phyloP scores from a whole-genome alignment of 1,140 invertebrate genomes.

The Arion vulgaris region DNA sequence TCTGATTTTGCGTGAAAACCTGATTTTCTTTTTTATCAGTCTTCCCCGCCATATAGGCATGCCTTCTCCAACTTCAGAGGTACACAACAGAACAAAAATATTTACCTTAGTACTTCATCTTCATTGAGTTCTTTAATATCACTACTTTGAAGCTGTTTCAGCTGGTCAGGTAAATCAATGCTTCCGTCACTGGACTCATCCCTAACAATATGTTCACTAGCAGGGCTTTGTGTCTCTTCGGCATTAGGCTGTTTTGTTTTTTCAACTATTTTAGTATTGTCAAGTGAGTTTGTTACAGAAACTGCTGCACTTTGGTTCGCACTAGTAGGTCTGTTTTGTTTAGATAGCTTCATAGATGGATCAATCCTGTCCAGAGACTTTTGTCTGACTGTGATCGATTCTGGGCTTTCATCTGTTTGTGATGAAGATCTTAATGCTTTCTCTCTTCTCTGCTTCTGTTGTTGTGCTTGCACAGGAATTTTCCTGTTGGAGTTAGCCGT shows the following conservation, averaged over 20 bases:
- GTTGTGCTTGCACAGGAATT: not conserved
- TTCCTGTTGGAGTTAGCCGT: not conserved
- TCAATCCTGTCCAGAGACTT: not conserved
- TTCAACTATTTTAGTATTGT: constrained; percentile 8
- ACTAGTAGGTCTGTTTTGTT: not conserved
- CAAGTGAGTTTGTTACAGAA: not conserved
- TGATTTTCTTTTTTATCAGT: too few relatives aligned
- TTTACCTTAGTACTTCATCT: constrained; percentile 47
- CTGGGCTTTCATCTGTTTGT: not conserved
- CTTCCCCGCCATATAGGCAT: too few relatives aligned
- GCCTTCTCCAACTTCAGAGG: too few relatives aligned
- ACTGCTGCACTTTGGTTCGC: not conserved
- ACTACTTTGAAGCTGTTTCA: not conserved
- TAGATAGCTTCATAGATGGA: not conserved
- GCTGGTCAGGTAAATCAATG: not conserved
- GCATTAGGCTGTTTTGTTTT: not conserved
- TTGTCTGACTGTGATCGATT: not conserved
- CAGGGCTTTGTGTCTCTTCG: not conserved
- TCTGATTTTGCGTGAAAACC: too few relatives aligned
- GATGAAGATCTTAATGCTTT: not conserved
- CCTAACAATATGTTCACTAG: not conserved
- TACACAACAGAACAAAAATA: too few relatives aligned
- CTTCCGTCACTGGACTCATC: not conserved
- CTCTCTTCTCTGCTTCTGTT: not conserved
- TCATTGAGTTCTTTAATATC: constrained; percentile 49